Base-by-base conservation (phyloP, 2,113 vertebrate species). In the Phrynosoma blainvillii region DNA sequence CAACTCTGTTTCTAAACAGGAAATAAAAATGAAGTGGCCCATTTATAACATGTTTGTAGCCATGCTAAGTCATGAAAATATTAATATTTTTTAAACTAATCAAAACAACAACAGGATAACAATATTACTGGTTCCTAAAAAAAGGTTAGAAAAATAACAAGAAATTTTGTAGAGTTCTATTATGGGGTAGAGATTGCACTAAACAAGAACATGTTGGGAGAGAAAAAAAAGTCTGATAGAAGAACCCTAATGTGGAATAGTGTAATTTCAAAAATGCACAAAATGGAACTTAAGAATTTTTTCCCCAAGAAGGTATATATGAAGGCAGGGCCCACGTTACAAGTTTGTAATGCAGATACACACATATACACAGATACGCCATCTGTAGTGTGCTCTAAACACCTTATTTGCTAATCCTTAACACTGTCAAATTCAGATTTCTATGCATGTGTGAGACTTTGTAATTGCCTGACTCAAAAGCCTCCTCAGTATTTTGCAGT, bases 401-500 rank as follows among this genome's bases (percentile, higher is more conserved):
- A 32, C 83, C 12, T 56, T 79, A 66, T 87, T 88, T 78, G 1
- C 25, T 62, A 76, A 79, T 77, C 79, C 89, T 87, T 84, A 92
- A 32, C 87, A 3, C 36, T 25, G 1, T 4, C 89, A 89, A 82
- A 93, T 79, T 87, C 76, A 90, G 9, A 76, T 2, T 81, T 70
- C 18, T 54, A 18, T 16, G 68, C 27, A 30, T 27, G 11, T 71
- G 66, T 90, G 77, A 47, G 84, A 92, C 93, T 93, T 78, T 90
- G 80, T 80, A 91, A 79, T 54, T 86, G 79, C 92, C 90, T 32
- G 8, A 93, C 9, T 91, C 88, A 89, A 90, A 82, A 88, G 92
- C 89, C 85, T 90, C 21, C 54, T 5, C 66, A 65, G 23, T 89
- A 42, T 93, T 95, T 94, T 92, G 81, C 90, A 90, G 85, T 87